Conservation (phyloP, 2,113 vertebrate species). For the Antechinus stuartii region DNA sequence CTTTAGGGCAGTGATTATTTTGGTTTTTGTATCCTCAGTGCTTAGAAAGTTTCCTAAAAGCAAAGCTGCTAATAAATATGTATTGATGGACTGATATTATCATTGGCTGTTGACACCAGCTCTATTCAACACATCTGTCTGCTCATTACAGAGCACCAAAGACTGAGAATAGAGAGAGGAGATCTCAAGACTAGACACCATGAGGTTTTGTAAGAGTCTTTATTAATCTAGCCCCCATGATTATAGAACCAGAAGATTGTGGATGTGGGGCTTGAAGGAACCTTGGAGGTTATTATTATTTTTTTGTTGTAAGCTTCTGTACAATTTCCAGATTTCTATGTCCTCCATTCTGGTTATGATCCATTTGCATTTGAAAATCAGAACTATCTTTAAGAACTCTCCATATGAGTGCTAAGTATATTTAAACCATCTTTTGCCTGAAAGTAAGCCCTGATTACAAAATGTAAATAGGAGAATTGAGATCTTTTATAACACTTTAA, state of each 20-base stretch:
- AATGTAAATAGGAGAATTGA: constrained; percentile 56
- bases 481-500: constrained; percentile 68
- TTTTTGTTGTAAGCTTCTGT: background rate
- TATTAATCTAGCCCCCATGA: background rate
- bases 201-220: background rate
- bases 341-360: background rate
- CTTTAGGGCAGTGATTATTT: background rate
- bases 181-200: background rate
- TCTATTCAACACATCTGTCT: background rate
- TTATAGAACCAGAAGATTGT: background rate
- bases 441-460: constrained; percentile 67
- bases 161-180: background rate
- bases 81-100: background rate
- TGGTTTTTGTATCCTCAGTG: background rate
- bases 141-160: background rate
- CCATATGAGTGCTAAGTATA: constrained; percentile 27
- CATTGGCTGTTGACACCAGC: background rate
- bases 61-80: background rate
- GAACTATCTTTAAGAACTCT: constrained; percentile 27
- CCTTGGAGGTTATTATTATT: background rate
- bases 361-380: constrained; percentile 23
- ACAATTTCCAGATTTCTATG: background rate
- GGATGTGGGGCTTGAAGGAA: background rate
- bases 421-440: constrained; percentile 62
- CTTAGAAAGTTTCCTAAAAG: background rate